A percentile compares a stretch with the other conserved stretches of the same genome.
Conservation (phyloP, 53 echinoderm and acorn worm species). For the Glandiceps talaboti region DNA sequence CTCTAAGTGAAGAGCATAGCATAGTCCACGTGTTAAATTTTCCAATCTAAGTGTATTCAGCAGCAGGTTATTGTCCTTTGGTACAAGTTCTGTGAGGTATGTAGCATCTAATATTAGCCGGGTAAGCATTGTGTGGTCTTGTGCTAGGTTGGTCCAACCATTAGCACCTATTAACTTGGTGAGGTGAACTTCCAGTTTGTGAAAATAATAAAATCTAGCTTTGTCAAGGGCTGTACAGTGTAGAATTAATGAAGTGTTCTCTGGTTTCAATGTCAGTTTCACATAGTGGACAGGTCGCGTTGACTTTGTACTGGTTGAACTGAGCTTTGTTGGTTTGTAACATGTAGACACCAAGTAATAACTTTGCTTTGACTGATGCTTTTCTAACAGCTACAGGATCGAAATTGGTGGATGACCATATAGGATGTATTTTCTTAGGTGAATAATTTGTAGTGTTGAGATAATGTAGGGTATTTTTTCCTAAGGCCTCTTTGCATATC, state of each 20-base stretch:
- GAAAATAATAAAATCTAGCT: no score
- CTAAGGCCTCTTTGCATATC: not conserved
- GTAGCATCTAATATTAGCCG: no score
- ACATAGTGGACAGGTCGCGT: not conserved
- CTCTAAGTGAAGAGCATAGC: no score
- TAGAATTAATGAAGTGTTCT: not conserved
- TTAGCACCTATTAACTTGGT: no score
- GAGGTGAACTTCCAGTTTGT: no score
- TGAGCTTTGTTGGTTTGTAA: not conserved
- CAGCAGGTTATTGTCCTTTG: no score
- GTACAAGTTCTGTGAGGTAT: no score
- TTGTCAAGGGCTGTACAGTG: no score
- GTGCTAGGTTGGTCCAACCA: no score
- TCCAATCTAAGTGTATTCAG: no score
- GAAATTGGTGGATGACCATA: not conserved
- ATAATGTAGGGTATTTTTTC: not conserved
- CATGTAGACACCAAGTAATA: not conserved
- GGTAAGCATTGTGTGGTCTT: no score
- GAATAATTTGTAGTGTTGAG: not conserved
- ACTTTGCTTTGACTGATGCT: not conserved
- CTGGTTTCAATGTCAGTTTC: not conserved
- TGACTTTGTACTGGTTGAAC: not conserved
- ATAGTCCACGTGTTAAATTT: no score
- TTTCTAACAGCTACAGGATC: not conserved
- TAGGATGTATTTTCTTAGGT: not conserved